phyloP scores from a whole-genome alignment of 2,113 vertebrate species.

The Papio anubis region DNA sequence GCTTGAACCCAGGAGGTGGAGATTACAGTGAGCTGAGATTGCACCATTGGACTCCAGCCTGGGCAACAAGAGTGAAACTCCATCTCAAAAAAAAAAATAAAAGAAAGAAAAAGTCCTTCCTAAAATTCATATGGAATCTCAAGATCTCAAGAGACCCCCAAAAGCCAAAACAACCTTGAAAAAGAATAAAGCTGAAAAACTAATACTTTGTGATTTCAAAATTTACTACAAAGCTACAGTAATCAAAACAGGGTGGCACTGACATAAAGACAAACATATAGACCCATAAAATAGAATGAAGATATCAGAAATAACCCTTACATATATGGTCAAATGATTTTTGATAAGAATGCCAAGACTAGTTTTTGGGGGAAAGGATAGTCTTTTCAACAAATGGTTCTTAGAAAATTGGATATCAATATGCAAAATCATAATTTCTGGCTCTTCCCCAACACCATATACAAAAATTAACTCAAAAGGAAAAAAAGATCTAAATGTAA shows the following conservation, averaged over 20 bases:
- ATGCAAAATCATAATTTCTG: not conserved
- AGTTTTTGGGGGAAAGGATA: not conserved
- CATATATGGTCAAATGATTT: not conserved
- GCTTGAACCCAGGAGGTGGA: no score
- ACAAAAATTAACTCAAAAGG: not conserved
- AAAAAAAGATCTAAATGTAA: not conserved
- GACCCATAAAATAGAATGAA: not conserved
- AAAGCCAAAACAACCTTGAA: not conserved
- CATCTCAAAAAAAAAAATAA: no score
- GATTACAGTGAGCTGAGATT: no score
- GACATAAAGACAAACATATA: not conserved
- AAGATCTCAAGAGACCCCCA: not conserved
- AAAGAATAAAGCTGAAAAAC: not conserved
- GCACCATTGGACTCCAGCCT: no score
- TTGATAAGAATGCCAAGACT: not conserved
- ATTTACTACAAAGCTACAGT: not conserved
- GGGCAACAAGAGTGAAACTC: no score
- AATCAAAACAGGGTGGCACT: not conserved
- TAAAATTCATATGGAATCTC: not conserved
- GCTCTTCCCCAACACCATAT: not conserved
- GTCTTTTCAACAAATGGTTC: not conserved
- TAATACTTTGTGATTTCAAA: not conserved
- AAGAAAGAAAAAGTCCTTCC: not conserved
- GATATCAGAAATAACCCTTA: not conserved
- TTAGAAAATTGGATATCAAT: not conserved